Conservation (phyloP, 2,888 invertebrate genomes). For the Apotomis capreana region DNA sequence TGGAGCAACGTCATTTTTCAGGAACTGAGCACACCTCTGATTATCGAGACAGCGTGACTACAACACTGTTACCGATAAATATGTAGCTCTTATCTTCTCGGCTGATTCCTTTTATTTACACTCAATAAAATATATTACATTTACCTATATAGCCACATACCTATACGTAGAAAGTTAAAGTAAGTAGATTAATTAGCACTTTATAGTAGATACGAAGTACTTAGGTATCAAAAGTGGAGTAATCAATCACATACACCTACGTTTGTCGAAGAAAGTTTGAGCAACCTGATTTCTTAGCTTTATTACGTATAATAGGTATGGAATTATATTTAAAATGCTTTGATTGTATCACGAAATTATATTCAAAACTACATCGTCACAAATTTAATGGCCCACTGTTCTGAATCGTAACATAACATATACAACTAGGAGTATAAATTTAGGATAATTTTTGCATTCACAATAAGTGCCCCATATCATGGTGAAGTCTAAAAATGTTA, state of each 20-base stretch:
- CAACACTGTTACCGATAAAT: neutral
- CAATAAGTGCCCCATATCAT: too few species aligned
- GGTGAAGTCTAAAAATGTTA: too few species aligned
- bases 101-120: slow-evolving; percentile 8
- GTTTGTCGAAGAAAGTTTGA: slow-evolving; percentile 18
- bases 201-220: neutral
- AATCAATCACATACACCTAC: slow-evolving; percentile 35
- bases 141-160: too few species aligned
- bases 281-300: neutral
- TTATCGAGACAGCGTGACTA: slow-evolving; percentile 29
- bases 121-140: neutral
- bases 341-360: too few species aligned
- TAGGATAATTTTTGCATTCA: too few species aligned
- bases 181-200: neutral
- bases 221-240: slow-evolving; percentile 19
- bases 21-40: slow-evolving; percentile 16
- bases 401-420: too few species aligned
- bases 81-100: slow-evolving; percentile 13
- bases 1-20: slow-evolving; percentile 19
- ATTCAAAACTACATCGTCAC: too few species aligned
- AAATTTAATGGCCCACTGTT: too few species aligned
- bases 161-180: neutral
- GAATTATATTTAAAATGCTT: neutral
- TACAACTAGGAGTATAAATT: too few species aligned
- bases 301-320: neutral